These are phyloP conservation scores for Falco rusticolus DNA, from an alignment of 2,797 vertebrate species.

Conservation along the genomic window DNA sequence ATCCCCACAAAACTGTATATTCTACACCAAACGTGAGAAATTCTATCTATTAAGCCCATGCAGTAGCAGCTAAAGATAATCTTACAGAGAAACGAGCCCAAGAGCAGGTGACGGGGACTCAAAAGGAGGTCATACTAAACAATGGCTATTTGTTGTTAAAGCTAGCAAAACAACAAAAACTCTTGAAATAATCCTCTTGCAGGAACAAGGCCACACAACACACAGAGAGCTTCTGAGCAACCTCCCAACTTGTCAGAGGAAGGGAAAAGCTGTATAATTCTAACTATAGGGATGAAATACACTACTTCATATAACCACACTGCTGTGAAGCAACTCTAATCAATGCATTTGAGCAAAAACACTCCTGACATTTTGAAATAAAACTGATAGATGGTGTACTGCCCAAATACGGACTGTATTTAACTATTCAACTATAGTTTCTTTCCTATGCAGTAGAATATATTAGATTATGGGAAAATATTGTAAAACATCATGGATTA, in stretches of 20 bases:
- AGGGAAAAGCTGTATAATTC: neutral
- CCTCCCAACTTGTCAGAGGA: neutral
- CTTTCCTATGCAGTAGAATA: neutral
- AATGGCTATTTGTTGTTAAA: slow-evolving; percentile 37
- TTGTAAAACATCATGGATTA: neutral
- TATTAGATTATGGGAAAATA: neutral
- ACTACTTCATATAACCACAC: neutral
- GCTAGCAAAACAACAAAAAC: slow-evolving; percentile 30
- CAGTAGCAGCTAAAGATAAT: slow-evolving; percentile 26
- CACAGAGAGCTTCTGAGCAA: neutral
- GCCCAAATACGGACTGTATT: neutral
- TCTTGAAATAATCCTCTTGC: slow-evolving; percentile 30
- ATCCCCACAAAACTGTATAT: neutral
- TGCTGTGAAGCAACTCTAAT: neutral
- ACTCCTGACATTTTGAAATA: neutral
- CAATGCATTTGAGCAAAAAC: neutral
- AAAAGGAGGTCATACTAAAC: slow-evolving; percentile 36
- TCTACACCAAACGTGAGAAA: neutral
- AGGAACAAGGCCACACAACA: neutral
- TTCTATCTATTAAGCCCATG: neutral
- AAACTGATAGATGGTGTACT: neutral
- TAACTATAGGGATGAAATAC: neutral
- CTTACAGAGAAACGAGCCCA: neutral
- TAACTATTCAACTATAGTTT: neutral
- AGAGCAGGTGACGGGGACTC: neutral